phyloP scores from a whole-genome alignment of 2,113 vertebrate genomes.

The Eonycteris spelaea region DNA sequence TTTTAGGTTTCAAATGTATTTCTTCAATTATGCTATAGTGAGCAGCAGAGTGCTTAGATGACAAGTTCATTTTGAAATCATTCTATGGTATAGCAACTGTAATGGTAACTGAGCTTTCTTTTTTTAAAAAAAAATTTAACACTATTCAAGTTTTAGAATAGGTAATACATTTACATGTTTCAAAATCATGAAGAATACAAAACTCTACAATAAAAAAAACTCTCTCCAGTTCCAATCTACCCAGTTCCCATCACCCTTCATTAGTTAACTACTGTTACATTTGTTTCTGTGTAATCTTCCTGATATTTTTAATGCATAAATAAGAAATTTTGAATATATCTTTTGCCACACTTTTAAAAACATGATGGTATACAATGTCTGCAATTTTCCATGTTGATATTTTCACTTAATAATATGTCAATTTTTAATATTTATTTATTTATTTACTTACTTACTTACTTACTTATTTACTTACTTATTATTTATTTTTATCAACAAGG shows the following conservation, averaged over 20 bases:
- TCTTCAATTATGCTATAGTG: slow-evolving; percentile 66
- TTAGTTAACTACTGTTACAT: neutral
- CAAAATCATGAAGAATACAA: neutral
- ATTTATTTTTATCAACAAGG: no score
- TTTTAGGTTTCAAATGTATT: slow-evolving; percentile 57
- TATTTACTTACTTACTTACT: no score
- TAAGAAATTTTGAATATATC: neutral
- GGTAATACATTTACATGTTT: neutral
- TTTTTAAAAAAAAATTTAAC: neutral
- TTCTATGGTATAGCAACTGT: neutral
- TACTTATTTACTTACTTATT: no score
- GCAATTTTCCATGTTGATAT: neutral
- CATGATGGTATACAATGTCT: neutral
- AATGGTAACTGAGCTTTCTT: slow-evolving; percentile 8
- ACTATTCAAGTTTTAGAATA: neutral
- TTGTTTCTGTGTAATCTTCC: neutral
- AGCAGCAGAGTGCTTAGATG: slow-evolving; percentile 39
- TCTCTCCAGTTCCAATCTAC: neutral
- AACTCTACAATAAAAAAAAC: neutral
- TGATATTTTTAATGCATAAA: neutral
- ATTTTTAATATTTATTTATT: neutral
- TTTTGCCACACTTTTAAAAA: neutral
- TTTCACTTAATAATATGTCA: neutral
- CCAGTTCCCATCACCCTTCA: neutral
- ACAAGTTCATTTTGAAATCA: slow-evolving; percentile 36